Evolutionary conservation across 1,140 invertebrate species (phyloP).

Genomic region (Lepidurus packardi): DNA sequence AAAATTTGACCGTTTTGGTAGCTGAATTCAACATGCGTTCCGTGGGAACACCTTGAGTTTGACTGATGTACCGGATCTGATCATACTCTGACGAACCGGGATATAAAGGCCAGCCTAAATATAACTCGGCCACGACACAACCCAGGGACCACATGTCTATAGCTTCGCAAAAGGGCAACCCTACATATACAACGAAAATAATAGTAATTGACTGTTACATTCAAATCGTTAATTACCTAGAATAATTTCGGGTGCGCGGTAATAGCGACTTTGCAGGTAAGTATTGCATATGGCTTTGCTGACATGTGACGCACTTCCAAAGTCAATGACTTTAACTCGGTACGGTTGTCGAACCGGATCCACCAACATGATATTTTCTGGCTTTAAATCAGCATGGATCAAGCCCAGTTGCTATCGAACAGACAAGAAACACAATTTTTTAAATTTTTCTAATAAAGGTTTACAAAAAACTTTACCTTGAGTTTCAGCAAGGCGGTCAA

Average conservation of each 20-base stretch:
- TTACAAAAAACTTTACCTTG: slow-evolving; percentile 58
- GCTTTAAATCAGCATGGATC: slow-evolving; percentile 99
- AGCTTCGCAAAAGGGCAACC: slow-evolving; percentile 95
- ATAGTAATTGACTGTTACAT: neutral
- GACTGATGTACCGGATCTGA: slow-evolving; percentile 90
- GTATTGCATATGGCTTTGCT: slow-evolving; percentile 99
- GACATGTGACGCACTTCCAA: slow-evolving; percentile 97
- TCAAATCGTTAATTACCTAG: slow-evolving; percentile 54
- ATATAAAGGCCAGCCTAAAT: slow-evolving; percentile 98
- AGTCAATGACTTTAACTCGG: slow-evolving; percentile 97
- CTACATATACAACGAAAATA: slow-evolving; percentile 38
- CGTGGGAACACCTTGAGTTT: slow-evolving; percentile 89
- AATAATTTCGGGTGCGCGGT: slow-evolving; percentile 98
- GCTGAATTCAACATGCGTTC: slow-evolving; percentile 98
- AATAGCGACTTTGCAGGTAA: slow-evolving; percentile 97
- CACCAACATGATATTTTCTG: slow-evolving; percentile 99
- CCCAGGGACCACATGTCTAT: slow-evolving; percentile 99
- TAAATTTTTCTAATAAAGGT: slow-evolving; percentile 25
- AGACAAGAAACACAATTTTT: slow-evolving; percentile 38
- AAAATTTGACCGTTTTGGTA: slow-evolving; percentile 97
- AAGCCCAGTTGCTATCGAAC: slow-evolving; percentile 82
- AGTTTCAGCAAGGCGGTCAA: slow-evolving; percentile 95
- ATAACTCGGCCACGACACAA: slow-evolving; percentile 98
- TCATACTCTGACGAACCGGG: slow-evolving; percentile 99
- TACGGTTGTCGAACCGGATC: slow-evolving; percentile 96